phyloP scores from a whole-genome alignment of 2,113 vertebrate species.

The Argyrosomus japonicus region DNA sequence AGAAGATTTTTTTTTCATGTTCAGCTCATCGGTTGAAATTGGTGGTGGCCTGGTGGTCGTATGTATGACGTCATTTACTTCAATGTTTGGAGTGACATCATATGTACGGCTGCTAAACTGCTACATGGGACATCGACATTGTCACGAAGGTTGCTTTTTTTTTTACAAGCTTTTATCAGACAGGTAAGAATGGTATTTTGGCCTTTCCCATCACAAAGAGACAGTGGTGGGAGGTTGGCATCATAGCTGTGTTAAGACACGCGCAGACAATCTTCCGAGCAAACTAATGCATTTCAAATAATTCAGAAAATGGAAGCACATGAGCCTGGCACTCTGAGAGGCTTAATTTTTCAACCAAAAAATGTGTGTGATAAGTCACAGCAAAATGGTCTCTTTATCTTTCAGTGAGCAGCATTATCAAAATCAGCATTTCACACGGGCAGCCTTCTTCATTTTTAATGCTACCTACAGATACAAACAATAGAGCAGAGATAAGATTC shows the following conservation, averaged over 20 bases:
- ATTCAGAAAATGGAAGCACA: slow-evolving; percentile 53
- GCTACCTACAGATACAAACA: slow-evolving; percentile 62
- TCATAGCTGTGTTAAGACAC: slow-evolving; percentile 17
- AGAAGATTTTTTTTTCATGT: not conserved
- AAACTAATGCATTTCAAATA: slow-evolving; percentile 44
- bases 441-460: slow-evolving; percentile 33
- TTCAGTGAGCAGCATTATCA: slow-evolving; percentile 56
- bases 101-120: slow-evolving; percentile 98
- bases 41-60: slow-evolving; percentile 96
- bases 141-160: not conserved
- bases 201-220: slow-evolving; percentile 1
- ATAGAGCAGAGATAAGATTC: slow-evolving; percentile 58
- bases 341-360: slow-evolving; percentile 55
- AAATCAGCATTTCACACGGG: slow-evolving; percentile 56
- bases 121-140: slow-evolving; percentile 87
- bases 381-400: slow-evolving; percentile 50
- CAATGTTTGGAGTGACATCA: slow-evolving; percentile 96
- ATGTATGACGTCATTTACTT: slow-evolving; percentile 98
- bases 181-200: slow-evolving; percentile 64
- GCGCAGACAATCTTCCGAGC: slow-evolving; percentile 18
- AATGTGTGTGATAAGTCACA: slow-evolving; percentile 69
- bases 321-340: slow-evolving; percentile 36
- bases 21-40: slow-evolving; percentile 70
- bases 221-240: slow-evolving; percentile 13
- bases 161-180: slow-evolving; percentile 22